Evolutionary conservation across 2,113 vertebrate species (phyloP).

Genomic region (Gasterosteus aculeatus): DNA sequence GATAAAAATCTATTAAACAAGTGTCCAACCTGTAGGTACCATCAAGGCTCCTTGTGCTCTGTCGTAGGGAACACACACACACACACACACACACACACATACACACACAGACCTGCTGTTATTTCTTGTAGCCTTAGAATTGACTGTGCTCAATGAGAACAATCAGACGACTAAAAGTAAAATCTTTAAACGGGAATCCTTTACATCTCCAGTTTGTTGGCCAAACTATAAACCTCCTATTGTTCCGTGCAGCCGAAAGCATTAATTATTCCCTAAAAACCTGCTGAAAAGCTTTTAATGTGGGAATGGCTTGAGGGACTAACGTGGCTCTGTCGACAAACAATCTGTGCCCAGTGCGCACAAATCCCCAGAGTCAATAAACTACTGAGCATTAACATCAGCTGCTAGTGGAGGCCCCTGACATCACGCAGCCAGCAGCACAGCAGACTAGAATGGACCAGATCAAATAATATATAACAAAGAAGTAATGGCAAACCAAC

Average conservation of each 20-base stretch:
- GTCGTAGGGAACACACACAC: background rate
- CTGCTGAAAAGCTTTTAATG: slow-evolving; percentile 3
- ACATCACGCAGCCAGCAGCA: slow-evolving; percentile 3
- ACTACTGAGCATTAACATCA: slow-evolving; percentile 2
- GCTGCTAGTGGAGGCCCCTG: slow-evolving; percentile 20
- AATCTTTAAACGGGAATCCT: background rate
- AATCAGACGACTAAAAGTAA: background rate
- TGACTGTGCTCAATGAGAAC: background rate
- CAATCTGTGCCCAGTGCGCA: background rate
- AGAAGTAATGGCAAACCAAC: slow-evolving; percentile 43
- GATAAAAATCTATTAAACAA: slow-evolving; percentile 26
- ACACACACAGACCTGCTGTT: background rate
- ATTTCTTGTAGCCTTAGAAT: background rate
- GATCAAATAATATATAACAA: slow-evolving; percentile 35
- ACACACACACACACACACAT: background rate
- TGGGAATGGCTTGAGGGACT: slow-evolving; percentile 2
- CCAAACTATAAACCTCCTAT: background rate
- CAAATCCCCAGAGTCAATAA: slow-evolving; percentile 9
- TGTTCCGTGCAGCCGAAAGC: background rate
- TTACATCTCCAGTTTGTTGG: background rate
- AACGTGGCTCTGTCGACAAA: slow-evolving; percentile 11
- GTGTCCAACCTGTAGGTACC: background rate
- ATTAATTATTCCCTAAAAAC: background rate
- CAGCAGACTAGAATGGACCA: background rate
- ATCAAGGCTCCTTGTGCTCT: background rate